Base-by-base conservation (phyloP, 2,113 vertebrate species). In the Haliaeetus leucogaster region DNA sequence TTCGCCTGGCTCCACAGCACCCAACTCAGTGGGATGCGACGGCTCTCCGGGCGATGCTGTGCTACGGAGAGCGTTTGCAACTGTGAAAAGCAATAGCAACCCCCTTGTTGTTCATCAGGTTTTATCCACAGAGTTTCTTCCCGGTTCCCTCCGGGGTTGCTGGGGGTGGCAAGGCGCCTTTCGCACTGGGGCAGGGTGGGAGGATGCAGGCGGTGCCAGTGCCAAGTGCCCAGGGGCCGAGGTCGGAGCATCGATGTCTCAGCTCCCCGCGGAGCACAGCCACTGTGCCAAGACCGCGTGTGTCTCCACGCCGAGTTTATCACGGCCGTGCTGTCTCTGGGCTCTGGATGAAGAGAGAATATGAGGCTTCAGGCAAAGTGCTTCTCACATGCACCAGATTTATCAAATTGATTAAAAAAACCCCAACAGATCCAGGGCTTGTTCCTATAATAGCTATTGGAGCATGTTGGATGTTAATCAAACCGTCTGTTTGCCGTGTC, bases 291-390 rank as follows among this genome's bases (percentile, higher is more conserved):
- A 34, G 50, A 6, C 12, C 68, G 14, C 0, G 8, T 1, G 34
- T 9, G 40, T 56, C 67, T 40, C 63, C 45, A 13, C 0, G 0
- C 77, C 0, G 5, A 20, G 55, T 0, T 16, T 30, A 3, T 56
- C 62, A 7, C 1, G 4, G 38, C 72, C 10, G 15, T 9, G 76
- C 79, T 50, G 71, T 11, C 50, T 32, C 61, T 11, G 78, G 68
- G 82, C 65, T 66, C 87, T 59, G 80, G 71, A 21, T 55, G n/a
- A 21, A 29, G 65, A 5, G 34, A 36, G 43, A 23, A 21, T 9
- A 6, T 0, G 72, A 77, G 53, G 48, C 32, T 91, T 4, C 1
- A 36, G 68, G 78, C 73, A 43, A 38, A 84, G 52, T 2, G 0
- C 59, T 88, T 45, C 85, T 53, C 14, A 5, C 43, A 7, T 3